Evolutionary conservation across 2,113 vertebrate genomes (phyloP), one percentile per base, ranked within the genome.

Genomic region (Scophthalmus maximus): DNA sequence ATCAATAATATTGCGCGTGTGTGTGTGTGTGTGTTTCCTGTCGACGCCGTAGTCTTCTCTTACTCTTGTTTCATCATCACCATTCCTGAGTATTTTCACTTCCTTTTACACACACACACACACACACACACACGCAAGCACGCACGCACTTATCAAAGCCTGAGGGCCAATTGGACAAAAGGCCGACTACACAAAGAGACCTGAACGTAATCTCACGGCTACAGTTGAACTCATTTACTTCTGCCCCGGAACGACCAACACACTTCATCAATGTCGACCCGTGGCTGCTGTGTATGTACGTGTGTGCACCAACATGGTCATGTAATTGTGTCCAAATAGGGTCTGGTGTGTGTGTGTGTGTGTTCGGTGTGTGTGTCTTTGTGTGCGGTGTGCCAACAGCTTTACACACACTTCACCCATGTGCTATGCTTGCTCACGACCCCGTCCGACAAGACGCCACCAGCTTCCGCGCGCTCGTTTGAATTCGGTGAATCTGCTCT

Each of bases 171-270:
- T 76, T 72, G 81, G 18, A n/a, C 66, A 84, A 85, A 74, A 76
- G 70, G 36, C 23, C 12, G 18, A 34, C 84, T 73, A 78, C 81
- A 80, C 72, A 84, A 73, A 78, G 64, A 82, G 81, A 50, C 77
- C 81, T 73, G 72, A 84, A 73, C 50, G 50, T 86, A 90, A 92
- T 90, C 86, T 88, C 76, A 81, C 76, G 74, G 88, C 87, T 79
- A 76, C 85, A 86, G 74, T 91, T 92, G 86, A 91, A 92, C 86
- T 88, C 73, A 86, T 91, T 92, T 88, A 91, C 87, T 87, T 83
- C 80, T 85, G 78, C 68, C 70, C 85, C 66, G 76, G 61, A 83
- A 88, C 83, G 68, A 83, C 73, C 78, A 84, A 79, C 70, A 78
- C 68, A 73, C 65, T 90, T 87, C 36, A 87, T 91, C 91, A 92